Evolutionary conservation across 1,140 invertebrate species (phyloP), one percentile per base, ranked within the genome.

Genomic region (Drosophila dunni): DNA sequence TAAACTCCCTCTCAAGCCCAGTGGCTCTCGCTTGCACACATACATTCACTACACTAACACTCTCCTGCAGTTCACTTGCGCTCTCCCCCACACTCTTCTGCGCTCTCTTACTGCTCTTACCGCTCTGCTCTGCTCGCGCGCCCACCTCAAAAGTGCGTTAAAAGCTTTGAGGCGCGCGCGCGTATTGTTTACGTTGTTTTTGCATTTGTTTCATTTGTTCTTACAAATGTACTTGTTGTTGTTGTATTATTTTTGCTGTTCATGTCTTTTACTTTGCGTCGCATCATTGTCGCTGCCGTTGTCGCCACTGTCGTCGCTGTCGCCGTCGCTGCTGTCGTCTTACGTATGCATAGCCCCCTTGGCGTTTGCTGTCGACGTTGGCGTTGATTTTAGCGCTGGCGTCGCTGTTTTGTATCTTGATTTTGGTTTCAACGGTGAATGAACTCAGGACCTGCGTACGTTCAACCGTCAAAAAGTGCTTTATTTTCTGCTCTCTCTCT

Each of bases 371-470:
- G 50, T 53, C 33, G 69, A 38, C 62, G 73, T 54, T 54, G 62
- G 51, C 53, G 78, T 68, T 78, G 71, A 42, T 50, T 8, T 24
- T 48, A 36, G 38, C 71, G 70, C 78, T 75, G 78, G 60, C 70
- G 75, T 69, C 66, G 71, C 67, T n/a, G 66, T 83, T 81, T 79
- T 82, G 80, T 88, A 84, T 88, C 84, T 88, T 84, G 85, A 89
- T 89, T 89, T 89, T 89, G 84, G 84, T 88, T 88, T 88, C 84
- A 89, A 84, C 81, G 84, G 84, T 89, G 84, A 89, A 89, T 81
- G 84, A 89, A 89, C 84, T 89, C 85, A 89, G 84, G 84, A 89
- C 81, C 78, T 78, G 84, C 81, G 84, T 81, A 89, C 84, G 44
- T 89, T 89, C 84, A 89, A 86, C 84, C 83, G 81, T 82, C 84